These are phyloP conservation scores for Eristalis intricaria DNA, from an alignment of 2,888 invertebrate species.

Conservation along the genomic window DNA sequence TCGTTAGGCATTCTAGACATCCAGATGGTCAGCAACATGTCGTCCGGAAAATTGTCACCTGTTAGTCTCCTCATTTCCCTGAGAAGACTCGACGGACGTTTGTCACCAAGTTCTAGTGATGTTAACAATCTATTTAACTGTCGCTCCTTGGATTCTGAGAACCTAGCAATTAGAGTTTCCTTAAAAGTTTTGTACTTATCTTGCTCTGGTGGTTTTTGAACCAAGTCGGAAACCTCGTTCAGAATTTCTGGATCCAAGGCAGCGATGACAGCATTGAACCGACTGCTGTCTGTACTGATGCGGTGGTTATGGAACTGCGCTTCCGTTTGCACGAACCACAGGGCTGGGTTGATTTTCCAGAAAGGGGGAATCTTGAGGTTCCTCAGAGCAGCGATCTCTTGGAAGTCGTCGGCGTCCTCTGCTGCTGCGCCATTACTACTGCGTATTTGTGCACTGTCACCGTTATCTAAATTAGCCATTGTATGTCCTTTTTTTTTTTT, in stretches of 20 bases:
- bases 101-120: slow-evolving; percentile 6
- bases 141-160: too few relatives aligned
- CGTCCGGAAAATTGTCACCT: slow-evolving; percentile 1
- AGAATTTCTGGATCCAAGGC: too few relatives aligned
- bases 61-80: slow-evolving; percentile 23
- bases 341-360: neutral
- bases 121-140: slow-evolving; percentile 24
- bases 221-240: too few relatives aligned
- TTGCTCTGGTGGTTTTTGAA: too few relatives aligned
- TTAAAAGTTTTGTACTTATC: too few relatives aligned
- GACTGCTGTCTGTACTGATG: too few relatives aligned
- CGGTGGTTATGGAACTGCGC: neutral
- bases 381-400: neutral
- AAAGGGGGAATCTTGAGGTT: neutral
- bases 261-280: too few relatives aligned
- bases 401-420: neutral
- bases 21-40: neutral
- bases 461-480: too few relatives aligned
- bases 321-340: neutral
- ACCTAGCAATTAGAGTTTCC: too few relatives aligned
- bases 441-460: too few relatives aligned
- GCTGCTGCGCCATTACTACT: too few relatives aligned
- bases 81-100: slow-evolving; percentile 23
- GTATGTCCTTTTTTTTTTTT: too few relatives aligned
- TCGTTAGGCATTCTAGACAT: neutral